Conservation (phyloP, 2,888 invertebrate genomes). For the Leptinotarsa peninsularis region DNA sequence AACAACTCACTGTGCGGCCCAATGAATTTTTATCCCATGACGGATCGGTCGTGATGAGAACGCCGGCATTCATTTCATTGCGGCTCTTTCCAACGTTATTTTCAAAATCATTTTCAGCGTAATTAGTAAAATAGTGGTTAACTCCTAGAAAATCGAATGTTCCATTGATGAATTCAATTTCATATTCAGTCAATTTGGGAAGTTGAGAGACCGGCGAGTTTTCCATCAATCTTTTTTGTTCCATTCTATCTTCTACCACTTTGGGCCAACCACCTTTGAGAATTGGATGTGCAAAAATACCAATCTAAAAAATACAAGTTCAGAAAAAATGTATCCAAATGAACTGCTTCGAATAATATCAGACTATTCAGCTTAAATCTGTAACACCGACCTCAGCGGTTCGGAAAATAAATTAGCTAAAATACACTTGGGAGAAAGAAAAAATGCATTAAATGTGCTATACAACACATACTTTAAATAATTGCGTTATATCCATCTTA, state of each 20-base stretch:
- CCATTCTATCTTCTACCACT: neutral
- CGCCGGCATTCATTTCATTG: neutral
- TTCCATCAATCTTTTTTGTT: neutral
- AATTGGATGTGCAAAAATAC: neutral
- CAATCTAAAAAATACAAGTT: neutral
- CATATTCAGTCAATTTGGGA: neutral
- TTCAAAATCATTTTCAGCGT: neutral
- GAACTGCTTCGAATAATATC: neutral
- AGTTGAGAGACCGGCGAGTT: constrained; percentile 23
- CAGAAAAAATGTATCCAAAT: neutral
- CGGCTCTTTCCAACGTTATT: neutral
- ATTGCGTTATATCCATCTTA: too few relatives aligned
- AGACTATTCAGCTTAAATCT: too few relatives aligned
- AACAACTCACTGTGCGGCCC: neutral
- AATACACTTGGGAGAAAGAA: too few relatives aligned
- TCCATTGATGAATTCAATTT: neutral
- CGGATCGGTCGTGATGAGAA: neutral
- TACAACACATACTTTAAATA: too few relatives aligned
- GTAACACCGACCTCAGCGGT: too few relatives aligned
- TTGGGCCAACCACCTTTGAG: neutral
- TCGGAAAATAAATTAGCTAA: too few relatives aligned
- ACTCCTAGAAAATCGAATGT: neutral
- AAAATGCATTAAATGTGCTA: too few relatives aligned
- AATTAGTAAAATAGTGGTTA: neutral
- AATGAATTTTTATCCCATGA: neutral